phyloP scores from a whole-genome alignment of 2,797 vertebrate species.

The Falco peregrinus region DNA sequence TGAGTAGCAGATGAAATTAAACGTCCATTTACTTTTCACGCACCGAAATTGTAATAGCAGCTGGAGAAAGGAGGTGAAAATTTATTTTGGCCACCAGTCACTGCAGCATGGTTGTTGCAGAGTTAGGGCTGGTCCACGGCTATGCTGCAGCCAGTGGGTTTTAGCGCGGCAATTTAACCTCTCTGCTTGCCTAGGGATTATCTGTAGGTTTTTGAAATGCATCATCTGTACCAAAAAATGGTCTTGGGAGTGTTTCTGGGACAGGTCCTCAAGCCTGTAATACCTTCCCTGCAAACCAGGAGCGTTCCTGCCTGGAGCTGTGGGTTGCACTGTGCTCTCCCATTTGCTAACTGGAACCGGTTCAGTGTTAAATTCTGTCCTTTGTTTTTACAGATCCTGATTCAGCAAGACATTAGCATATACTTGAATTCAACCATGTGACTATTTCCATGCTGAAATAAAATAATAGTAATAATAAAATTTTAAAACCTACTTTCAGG shows the following conservation, averaged over 20 bases:
- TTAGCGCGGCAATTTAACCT: conserved; percentile 2
- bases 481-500: neutral
- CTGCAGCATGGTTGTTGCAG: neutral
- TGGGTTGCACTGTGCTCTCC: neutral
- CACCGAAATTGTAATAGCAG: neutral
- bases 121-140: neutral
- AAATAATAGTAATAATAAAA: neutral
- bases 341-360: neutral
- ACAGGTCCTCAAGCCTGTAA: neutral
- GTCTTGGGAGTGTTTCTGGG: neutral
- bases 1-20: neutral
- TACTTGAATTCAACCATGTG: neutral
- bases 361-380: neutral
- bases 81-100: conserved; percentile 12
- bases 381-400: neutral
- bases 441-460: neutral
- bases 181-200: neutral
- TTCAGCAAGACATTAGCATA: neutral
- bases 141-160: neutral
- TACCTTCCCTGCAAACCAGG: neutral
- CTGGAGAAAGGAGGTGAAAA: conserved; percentile 31
- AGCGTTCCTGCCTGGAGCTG: neutral
- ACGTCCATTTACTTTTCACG: neutral
- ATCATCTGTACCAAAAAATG: neutral
- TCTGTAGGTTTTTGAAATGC: neutral